Base-by-base conservation (phyloP, 2,888 invertebrate genomes). In the Eupithecia inturbata region DNA sequence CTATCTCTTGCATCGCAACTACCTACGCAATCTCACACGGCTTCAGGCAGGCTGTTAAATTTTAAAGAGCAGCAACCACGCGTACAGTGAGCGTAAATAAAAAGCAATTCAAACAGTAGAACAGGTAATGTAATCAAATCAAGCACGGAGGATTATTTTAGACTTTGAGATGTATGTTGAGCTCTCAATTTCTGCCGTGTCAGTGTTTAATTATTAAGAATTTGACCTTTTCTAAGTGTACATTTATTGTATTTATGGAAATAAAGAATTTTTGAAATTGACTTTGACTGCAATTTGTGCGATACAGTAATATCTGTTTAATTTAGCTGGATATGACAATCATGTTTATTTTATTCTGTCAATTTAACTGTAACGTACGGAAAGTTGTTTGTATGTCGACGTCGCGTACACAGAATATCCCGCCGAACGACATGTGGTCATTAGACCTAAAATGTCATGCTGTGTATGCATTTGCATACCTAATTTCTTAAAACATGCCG, bases 401-500 rank as follows among this genome's bases (percentile, higher is more conserved):
- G 26, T 57, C 57, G 57, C 57, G 57, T 57, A 57, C 26, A 64
- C 22, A n/a, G 36, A 64, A 64, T 57, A 64, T 19, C 31, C 31
- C 31, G 31, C 31, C 19, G 63, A 12, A n/a, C 63, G 63, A 64
- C 63, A 64, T 64, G 63, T 64, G 63, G 63, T 64, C 63, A 64
- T 64, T 64, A 64, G 33, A 64, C 63, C 63, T 64, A 64, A 41
- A 67, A 45, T 60, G 60, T 71, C 67, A 67, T 49, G 71, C 57
- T 22, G 67, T 63, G 57, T 41, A 63, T 36, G 63, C 33, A 68
- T 72, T 72, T 74, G 75, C 79, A 78, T 64, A 64, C 63, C 63
- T 79, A 78, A 79, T 77, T 75, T 83, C 79, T 78, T 79, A 80
- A 77, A 80, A 78, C 80, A 81, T 82, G 79, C 82, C 68, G 57